A percentile compares a stretch with the other conserved stretches of the same genome.
Evolutionary conservation across 2,888 invertebrate species (phyloP).

Genomic region (Hipparchia sbordonii): DNA sequence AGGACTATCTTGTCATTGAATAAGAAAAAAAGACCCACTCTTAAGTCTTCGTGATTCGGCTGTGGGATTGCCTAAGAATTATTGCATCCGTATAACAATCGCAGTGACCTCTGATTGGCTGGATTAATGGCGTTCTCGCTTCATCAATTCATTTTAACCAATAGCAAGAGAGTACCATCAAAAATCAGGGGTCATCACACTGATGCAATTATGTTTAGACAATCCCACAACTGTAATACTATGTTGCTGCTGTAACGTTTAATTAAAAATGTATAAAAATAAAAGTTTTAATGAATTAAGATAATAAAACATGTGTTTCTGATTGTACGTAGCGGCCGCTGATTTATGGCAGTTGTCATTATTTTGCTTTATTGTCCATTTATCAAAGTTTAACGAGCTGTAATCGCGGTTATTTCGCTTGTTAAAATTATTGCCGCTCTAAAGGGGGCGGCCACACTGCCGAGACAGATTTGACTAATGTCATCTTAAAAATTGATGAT

Average conservation of each 20-base stretch:
- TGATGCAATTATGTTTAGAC: too few species aligned
- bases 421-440: constrained; percentile 52
- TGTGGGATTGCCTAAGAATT: too few species aligned
- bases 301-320: constrained; percentile 26
- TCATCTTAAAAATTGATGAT: constrained; percentile 11
- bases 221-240: neutral
- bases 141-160: too few species aligned
- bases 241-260: neutral
- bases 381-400: constrained; percentile 72
- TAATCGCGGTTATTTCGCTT: constrained; percentile 64
- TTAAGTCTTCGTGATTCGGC: too few species aligned
- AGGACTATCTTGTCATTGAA: too few species aligned
- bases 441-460: constrained; percentile 18
- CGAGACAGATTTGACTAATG: constrained; percentile 18
- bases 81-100: too few species aligned
- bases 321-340: constrained; percentile 31
- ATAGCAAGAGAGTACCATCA: too few species aligned
- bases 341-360: constrained; percentile 48
- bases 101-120: too few species aligned
- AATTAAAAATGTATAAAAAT: constrained; percentile 13
- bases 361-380: constrained; percentile 70
- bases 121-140: too few species aligned
- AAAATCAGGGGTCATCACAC: too few species aligned
- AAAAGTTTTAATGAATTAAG: constrained; percentile 16
- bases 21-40: too few species aligned